These are phyloP conservation scores for Vireo altiloquus DNA, from an alignment of 2,113 vertebrate species.

Conservation along the genomic window DNA sequence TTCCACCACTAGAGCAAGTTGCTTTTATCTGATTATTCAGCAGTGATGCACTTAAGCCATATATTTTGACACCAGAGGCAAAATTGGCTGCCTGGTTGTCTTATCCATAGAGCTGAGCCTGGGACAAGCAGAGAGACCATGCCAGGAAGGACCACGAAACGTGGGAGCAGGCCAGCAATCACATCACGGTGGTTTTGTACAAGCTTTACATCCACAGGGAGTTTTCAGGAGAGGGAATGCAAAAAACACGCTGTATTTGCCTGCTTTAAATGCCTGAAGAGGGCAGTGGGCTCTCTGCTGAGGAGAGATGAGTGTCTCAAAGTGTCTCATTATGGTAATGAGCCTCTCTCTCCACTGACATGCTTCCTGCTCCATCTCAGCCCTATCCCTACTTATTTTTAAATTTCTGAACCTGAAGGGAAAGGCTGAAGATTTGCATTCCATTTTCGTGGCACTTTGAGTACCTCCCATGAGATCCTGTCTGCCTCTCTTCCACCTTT, in stretches of 20 bases:
- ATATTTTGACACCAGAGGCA: neutral
- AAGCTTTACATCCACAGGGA: neutral
- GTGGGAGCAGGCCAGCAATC: neutral
- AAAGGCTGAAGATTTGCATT: slow-evolving; percentile 25
- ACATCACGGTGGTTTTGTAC: neutral
- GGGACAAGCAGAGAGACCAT: neutral
- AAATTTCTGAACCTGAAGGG: neutral
- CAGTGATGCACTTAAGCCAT: neutral
- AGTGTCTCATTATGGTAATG: slow-evolving; percentile 12
- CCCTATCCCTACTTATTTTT: neutral
- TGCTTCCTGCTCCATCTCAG: neutral
- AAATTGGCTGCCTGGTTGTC: neutral
- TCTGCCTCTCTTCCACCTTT: neutral
- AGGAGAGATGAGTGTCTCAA: neutral
- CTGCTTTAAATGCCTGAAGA: neutral
- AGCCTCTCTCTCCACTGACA: neutral
- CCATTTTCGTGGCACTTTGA: neutral
- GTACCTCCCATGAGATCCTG: neutral
- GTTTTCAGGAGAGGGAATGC: neutral
- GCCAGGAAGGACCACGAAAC: neutral
- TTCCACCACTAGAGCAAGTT: neutral
- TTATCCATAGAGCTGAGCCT: neutral
- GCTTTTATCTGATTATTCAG: neutral
- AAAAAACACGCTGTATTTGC: neutral
- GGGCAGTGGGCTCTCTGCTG: neutral